A percentile compares a stretch with the other conserved stretches of the same genome.
Evolutionary conservation across 2,797 vertebrate genomes (phyloP).

Genomic region (Myoxocephalus aenaeus): DNA sequence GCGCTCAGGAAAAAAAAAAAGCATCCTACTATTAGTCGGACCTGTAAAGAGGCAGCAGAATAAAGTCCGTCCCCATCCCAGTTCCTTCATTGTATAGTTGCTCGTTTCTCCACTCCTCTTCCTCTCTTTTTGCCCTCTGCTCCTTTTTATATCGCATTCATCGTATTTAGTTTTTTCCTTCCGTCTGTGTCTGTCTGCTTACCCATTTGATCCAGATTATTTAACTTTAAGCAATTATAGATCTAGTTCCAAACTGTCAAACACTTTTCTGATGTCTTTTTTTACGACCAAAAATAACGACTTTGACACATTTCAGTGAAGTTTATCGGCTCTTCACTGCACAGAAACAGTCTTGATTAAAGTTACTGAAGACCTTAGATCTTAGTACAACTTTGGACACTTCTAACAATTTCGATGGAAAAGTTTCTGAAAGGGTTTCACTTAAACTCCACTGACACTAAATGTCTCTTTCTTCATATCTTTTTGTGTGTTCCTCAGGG

Average conservation of each 20-base stretch:
- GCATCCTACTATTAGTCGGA: not conserved
- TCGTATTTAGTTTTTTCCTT: not conserved
- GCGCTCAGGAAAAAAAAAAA: not conserved
- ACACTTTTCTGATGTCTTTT: not conserved
- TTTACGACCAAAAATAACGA: constrained; percentile 2
- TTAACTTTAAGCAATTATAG: constrained; percentile 10
- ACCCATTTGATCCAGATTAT: constrained; percentile 28
- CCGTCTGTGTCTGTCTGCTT: constrained; percentile 12
- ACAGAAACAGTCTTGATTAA: constrained; percentile 1
- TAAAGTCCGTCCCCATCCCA: constrained; percentile 2
- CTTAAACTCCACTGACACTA: not conserved
- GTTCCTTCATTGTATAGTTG: not conserved
- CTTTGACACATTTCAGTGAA: not conserved
- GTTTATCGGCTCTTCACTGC: not conserved
- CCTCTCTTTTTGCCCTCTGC: constrained; percentile 5
- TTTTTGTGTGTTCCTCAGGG: constrained; percentile 3
- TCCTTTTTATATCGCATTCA: constrained; percentile 7
- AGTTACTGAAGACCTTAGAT: constrained; percentile 15
- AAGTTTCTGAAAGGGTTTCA: not conserved
- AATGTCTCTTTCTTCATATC: not conserved
- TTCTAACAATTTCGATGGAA: not conserved
- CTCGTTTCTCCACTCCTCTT: not conserved
- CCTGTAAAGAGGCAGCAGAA: constrained; percentile 18
- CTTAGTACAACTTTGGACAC: not conserved
- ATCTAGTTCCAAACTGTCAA: not conserved